A percentile compares a stretch with the other conserved stretches of the same genome.
Evolutionary conservation across 2,888 invertebrate species (phyloP).

Genomic region (Apotomis turbidana): DNA sequence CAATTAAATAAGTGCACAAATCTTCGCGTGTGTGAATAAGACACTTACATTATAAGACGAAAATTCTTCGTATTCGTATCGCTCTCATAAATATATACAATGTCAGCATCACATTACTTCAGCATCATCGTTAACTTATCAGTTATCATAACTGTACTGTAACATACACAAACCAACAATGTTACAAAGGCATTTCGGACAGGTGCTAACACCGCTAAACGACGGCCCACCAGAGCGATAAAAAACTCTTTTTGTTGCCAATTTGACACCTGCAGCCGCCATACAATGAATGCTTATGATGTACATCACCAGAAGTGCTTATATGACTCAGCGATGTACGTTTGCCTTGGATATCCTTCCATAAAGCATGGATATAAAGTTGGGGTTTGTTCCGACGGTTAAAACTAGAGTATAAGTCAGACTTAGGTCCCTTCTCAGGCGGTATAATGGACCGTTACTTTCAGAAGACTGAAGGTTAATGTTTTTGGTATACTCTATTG

Average conservation of each 20-base stretch:
- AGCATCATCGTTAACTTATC: slow-evolving; percentile 7
- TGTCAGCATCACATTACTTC: slow-evolving; percentile 2
- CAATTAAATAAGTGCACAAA: too few relatives aligned
- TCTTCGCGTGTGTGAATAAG: too few relatives aligned
- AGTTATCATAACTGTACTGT: not conserved
- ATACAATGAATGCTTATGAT: slow-evolving; percentile 47
- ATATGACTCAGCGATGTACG: slow-evolving; percentile 22
- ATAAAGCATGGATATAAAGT: slow-evolving; percentile 1
- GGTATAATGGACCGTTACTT: slow-evolving; percentile 10
- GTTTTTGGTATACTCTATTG: not conserved
- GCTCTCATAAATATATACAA: slow-evolving; percentile 1
- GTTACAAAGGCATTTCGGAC: slow-evolving; percentile 26
- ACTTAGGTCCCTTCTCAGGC: not conserved
- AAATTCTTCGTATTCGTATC: too few relatives aligned
- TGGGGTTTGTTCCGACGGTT: not conserved
- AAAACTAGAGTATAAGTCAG: slow-evolving; percentile 21
- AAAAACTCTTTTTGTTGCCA: slow-evolving; percentile 47
- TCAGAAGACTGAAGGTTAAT: slow-evolving; percentile 12
- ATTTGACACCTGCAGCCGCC: slow-evolving; percentile 48
- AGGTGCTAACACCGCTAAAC: slow-evolving; percentile 38
- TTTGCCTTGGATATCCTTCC: not conserved
- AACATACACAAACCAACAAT: slow-evolving; percentile 21
- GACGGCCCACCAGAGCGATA: slow-evolving; percentile 25
- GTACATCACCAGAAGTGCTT: slow-evolving; percentile 22
- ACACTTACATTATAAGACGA: too few relatives aligned